Percentiles rank a stretch among this genome's conserved stretches.
These are phyloP conservation scores for Pseudopodoces humilis DNA, from an alignment of 2,113 vertebrate genomes.

Conservation along the genomic window DNA sequence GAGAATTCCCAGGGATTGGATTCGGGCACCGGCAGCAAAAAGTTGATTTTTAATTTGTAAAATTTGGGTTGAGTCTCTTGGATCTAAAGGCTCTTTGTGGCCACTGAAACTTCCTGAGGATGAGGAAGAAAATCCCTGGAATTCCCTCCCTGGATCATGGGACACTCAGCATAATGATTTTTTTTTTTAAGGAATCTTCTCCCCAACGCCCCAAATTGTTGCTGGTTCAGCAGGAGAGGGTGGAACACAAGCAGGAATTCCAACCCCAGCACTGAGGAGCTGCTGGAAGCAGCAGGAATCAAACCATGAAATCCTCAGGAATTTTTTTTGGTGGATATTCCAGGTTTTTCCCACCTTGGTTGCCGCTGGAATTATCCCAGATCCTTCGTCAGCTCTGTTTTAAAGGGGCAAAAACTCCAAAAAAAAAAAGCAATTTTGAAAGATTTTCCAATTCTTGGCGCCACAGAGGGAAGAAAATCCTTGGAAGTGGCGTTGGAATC, in stretches of 20 bases:
- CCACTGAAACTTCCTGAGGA: neutral
- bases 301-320: neutral
- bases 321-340: neutral
- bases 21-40: neutral
- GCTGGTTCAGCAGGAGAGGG: neutral
- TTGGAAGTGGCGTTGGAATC: rapidly evolving
- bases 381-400: neutral
- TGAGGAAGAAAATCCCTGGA: neutral
- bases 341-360: neutral
- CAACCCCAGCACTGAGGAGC: neutral
- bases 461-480: neutral
- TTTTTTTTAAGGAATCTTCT: neutral
- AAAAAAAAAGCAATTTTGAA: too few species aligned
- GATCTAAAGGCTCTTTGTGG: neutral
- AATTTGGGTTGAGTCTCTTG: neutral
- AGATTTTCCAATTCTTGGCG: neutral
- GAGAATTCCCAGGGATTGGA: neutral
- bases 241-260: neutral
- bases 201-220: neutral
- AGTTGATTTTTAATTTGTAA: neutral
- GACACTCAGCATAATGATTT: neutral
- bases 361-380: neutral
- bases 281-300: neutral
- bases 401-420: neutral
- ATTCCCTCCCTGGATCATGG: neutral